Evolutionary conservation across 1,140 invertebrate species (phyloP), one percentile per base, ranked within the genome.

Genomic region (Trypoxylus dichotomus): DNA sequence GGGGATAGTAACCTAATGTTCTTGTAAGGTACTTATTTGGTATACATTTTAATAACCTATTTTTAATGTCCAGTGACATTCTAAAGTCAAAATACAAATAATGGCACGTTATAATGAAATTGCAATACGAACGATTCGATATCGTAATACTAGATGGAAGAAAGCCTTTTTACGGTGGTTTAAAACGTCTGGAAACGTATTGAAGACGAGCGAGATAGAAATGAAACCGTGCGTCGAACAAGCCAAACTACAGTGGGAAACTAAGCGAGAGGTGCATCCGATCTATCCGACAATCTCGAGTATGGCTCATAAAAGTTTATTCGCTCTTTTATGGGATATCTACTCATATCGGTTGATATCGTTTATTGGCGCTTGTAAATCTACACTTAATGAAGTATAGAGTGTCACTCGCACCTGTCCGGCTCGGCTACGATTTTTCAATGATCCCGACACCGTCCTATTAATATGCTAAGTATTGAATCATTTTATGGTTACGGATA

Each of bases 341-440:
- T 54, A 80, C 78, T 76, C 78, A 82, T 83, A 83, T 82, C 80
- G 78, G 79, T 78, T 81, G 83, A 84, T 84, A 84, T 82, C 82
- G 79, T 84, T 84, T 84, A 84, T 84, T 83, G 77, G 73, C 79
- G 80, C 79, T 82, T 83, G 81, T 83, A 83, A 83, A 83, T 83
- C 81, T 81, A 79, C 78, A 80, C 78, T 81, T 81, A 83, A 82
- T 80, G 81, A 80, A 83, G 79, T 83, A 83, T 82, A 78, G 79
- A 80, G 78, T 82, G 82, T 83, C 82, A 79, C 78, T 78, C 76
- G 80, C 82, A 83, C 83, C 83, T 83, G 83, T 82, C 83, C 60
- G 25, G 60, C 60, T 68, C 60, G 15, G 60, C 60, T 68, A 68
- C 60, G 27, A 68, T 68, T 68, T 68, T 68, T 68, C 60, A 68